Evolutionary conservation across 2,113 vertebrate genomes (phyloP), one percentile per base, ranked within the genome.

Genomic region (Esox niger): DNA sequence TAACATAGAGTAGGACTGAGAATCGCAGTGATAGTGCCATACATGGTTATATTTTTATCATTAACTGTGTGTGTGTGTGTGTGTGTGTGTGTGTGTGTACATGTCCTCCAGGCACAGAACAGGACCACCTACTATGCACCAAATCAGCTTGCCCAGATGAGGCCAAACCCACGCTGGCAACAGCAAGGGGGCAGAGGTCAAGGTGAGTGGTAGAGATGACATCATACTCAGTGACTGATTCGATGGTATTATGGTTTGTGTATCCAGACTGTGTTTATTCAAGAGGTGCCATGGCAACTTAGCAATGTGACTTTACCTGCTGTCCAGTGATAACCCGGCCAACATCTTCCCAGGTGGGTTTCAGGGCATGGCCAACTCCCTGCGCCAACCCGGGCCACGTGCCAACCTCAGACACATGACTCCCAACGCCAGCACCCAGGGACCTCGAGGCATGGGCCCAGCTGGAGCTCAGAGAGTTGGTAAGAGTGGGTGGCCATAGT

Each of bases 51-150:
- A 43, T 4, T 6, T 43, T 15, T 43, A 15, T 43, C 38, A 43
- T 43, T 43, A n/a, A n/a, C 35, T 38, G 35, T 38, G n/a, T n/a
- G n/a, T n/a, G n/a, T n/a, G n/a, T n/a, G n/a, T n/a, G n/a, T n/a
- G n/a, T n/a, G n/a, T n/a, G 20, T 59, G 66, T 49, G 59, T 29
- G 0, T 58, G 57, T 26, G 30, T 6, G 73, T 74, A 6, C 68
- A 8, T 52, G n/a, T n/a, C n/a, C 68, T 75, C 27, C 85, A 98
- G 97, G 95, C 96, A 60, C 97, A 98, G 90, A 97, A 93, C 79
- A 94, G 97, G 88, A 95, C 97, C 27, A 94, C 96, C 0, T 99
- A 98, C 88, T 99, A 98, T 76, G 95, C 96, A 74, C 96, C 96
- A 54, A 99, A 94, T 84, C 97, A 99, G 33, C 87, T 99, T 85